Percentiles rank a stretch among this genome's conserved stretches.
These are phyloP conservation scores for Lutraria rhynchaena DNA, from an alignment of 1,140 invertebrate species.

Conservation along the genomic window DNA sequence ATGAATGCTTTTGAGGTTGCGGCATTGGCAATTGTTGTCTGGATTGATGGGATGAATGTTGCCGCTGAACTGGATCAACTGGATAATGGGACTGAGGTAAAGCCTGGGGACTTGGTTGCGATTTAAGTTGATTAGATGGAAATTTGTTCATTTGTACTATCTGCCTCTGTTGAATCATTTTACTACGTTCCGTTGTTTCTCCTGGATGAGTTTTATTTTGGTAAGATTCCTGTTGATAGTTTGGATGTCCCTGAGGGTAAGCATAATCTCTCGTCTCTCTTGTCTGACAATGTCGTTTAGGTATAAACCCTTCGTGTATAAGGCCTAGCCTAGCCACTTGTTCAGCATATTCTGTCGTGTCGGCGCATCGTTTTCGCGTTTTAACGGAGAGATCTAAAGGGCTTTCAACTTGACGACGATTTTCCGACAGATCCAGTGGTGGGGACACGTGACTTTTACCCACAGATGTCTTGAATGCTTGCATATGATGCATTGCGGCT, in stretches of 20 bases:
- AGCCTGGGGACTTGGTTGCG: conserved; percentile 4
- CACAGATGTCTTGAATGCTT: background rate
- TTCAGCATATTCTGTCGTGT: conserved; percentile 52
- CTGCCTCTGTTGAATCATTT: conserved; percentile 16
- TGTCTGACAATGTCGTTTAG: conserved; percentile 28
- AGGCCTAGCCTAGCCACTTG: background rate
- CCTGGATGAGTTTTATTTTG: background rate
- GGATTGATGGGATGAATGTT: background rate
- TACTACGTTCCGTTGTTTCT: background rate
- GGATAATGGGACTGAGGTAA: conserved; percentile 4
- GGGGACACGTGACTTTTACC: conserved; percentile 35
- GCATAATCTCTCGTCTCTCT: conserved; percentile 40
- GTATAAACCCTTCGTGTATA: background rate
- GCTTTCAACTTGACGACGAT: conserved; percentile 58
- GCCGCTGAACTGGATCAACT: conserved; percentile 17
- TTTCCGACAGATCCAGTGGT: conserved; percentile 50
- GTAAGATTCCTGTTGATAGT: conserved; percentile 7
- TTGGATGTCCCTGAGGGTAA: conserved; percentile 44
- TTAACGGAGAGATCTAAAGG: conserved; percentile 65
- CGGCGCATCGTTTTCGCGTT: conserved; percentile 58
- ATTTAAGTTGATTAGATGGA: background rate
- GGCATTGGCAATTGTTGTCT: background rate
- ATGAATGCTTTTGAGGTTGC: background rate
- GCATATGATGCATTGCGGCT: background rate
- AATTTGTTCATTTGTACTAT: background rate